Evolutionary conservation across 2,888 invertebrate species (phyloP), one percentile per base, ranked within the genome.

Genomic region (Choristoneura rosaceana): DNA sequence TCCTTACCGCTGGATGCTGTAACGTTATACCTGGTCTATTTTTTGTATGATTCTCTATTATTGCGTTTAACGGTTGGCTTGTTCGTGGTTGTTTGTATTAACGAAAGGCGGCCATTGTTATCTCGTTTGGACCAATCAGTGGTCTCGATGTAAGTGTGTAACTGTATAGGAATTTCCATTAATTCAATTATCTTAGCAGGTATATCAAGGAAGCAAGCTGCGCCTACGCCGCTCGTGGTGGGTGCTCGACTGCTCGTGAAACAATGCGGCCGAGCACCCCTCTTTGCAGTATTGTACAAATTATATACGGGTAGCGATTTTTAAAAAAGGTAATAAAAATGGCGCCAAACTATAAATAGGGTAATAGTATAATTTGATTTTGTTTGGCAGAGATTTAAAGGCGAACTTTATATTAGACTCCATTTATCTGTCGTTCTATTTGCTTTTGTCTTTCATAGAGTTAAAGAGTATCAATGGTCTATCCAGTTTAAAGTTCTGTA

Each of bases 1-100:
- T 81, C 78, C 86, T 92, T 91, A 90, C 90, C 79, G 71, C 79
- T 82, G 85, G 87, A 88, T 87, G 87, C 83, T 85, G 87, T 82
- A 82, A 84, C 69, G 76, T 65, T 69, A 70, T 76, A 71, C 70
- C 69, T 52, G 45, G 71, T 71, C 25, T 59, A 60, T 69, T 73
- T 69, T 73, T 73, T 64, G 52, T 61, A 43, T 38, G 17, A 47
- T 60, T 60, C 4, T 60, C 73, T 69, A 75, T 75, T 76, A 73
- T 71, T 74, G 41, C 12, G n/a, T 12, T 70, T 60, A 52, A 43
- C 65, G 50, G 58, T 68, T 67, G 71, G 61, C 71, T 61, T 58
- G 43, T 34, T 45, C 17, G 45, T 4, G 62, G 43, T 45, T 50
- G 70, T 60, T 65, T 60, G 50, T 60, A 14, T 45, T 61, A 66